Percentiles rank a stretch among this genome's conserved stretches.
These are phyloP conservation scores for Amphiura filiformis DNA, from an alignment of 35 echinoderm and acorn worm genomes.

Conservation along the genomic window DNA sequence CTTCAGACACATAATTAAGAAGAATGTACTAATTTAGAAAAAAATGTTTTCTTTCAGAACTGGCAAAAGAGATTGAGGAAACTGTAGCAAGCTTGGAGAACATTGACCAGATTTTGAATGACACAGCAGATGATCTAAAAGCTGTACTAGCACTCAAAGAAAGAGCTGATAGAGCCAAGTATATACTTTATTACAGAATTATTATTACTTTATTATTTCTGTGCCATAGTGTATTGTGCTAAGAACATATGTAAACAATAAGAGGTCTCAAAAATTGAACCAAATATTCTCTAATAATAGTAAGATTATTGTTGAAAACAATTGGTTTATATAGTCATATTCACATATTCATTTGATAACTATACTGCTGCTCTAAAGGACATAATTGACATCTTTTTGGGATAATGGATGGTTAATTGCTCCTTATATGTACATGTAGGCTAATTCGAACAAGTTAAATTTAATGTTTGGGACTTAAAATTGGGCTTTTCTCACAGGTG, in stretches of 20 bases:
- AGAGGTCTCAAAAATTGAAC: neutral
- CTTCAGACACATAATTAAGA: too few species aligned
- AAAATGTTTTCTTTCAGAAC: slow-evolving; percentile 62
- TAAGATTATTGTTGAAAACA: neutral
- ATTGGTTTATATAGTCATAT: too few species aligned
- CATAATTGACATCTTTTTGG: too few species aligned
- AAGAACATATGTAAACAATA: neutral
- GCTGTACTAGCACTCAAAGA: slow-evolving; percentile 70
- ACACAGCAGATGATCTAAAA: slow-evolving; percentile 70
- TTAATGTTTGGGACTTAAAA: too few species aligned
- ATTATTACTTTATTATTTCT: neutral
- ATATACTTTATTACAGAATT: neutral
- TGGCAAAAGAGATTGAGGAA: slow-evolving; percentile 79
- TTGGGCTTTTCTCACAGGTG: too few species aligned
- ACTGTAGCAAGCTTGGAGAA: slow-evolving; percentile 69
- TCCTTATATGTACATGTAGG: too few species aligned
- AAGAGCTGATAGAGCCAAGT: slow-evolving; percentile 85
- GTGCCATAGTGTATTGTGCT: neutral
- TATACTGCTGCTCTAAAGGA: too few species aligned
- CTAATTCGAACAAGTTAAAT: too few species aligned
- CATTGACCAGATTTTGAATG: slow-evolving; percentile 85
- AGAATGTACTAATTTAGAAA: too few species aligned
- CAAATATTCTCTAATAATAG: neutral
- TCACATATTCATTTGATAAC: too few species aligned
- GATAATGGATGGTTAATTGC: too few species aligned